Conservation (phyloP, 2,888 invertebrate genomes). For the Diaphora mendica region DNA sequence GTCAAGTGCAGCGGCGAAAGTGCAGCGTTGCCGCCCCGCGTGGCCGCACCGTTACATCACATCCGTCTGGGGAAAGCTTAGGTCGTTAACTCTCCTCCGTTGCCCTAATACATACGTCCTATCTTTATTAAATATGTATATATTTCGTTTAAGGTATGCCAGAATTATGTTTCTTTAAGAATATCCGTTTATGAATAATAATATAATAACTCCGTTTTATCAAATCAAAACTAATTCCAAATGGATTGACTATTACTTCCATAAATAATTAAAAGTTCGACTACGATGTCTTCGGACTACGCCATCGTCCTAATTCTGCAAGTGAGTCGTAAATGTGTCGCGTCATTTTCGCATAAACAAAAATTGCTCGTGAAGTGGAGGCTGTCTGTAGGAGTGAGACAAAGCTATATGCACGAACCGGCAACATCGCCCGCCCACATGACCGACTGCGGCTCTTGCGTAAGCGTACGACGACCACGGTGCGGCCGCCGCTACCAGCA, state of each 20-base stretch:
- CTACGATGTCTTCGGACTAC: conserved; percentile 54
- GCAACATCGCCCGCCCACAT: conserved; percentile 83
- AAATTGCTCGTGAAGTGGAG: conserved; percentile 77
- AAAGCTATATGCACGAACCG: conserved; percentile 65
- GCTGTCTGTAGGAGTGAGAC: conserved; percentile 74
- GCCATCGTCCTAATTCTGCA: conserved; percentile 75
- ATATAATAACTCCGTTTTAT: not conserved
- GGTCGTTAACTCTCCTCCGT: conserved; percentile 74
- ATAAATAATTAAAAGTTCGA: conserved; percentile 49
- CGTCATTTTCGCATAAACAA: conserved; percentile 82
- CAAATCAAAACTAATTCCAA: conserved; percentile 5
- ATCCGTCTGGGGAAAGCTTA: conserved; percentile 82
- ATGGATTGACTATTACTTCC: conserved; percentile 39
- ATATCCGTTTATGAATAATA: not conserved
- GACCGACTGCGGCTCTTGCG: conserved; percentile 83
- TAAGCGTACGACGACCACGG: conserved; percentile 80
- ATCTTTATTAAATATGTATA: not conserved
- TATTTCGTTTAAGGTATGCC: not conserved
- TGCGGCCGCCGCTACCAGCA: conserved; percentile 57
- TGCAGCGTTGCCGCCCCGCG: conserved; percentile 79
- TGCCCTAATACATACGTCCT: conserved; percentile 20
- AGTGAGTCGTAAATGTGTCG: conserved; percentile 78
- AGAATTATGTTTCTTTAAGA: not conserved
- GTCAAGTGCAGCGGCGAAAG: conserved; percentile 86
- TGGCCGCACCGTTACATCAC: conserved; percentile 77